Percentiles rank a stretch among this genome's conserved stretches.
Conservation (phyloP, 2,888 invertebrate genomes). For the Oscheius sp. region DNA sequence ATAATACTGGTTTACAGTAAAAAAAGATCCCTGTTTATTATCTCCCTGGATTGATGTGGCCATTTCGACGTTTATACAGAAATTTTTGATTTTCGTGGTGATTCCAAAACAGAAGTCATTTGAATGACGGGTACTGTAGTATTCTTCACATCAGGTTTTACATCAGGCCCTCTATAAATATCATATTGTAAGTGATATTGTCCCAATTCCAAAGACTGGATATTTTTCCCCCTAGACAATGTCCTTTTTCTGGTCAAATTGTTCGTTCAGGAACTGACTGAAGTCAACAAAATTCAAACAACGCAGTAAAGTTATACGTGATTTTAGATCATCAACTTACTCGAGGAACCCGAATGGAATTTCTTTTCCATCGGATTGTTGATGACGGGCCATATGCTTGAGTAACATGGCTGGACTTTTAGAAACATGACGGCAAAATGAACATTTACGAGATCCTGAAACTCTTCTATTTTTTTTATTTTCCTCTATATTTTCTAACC, state of each 20-base stretch:
- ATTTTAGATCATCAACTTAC: constrained; percentile 8
- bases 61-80: constrained; percentile 8
- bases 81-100: constrained; percentile 13
- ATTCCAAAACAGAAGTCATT: constrained; percentile 12
- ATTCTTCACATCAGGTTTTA: constrained; percentile 2
- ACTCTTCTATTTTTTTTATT: too few species aligned
- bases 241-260: constrained; percentile 5
- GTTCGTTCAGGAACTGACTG: not conserved
- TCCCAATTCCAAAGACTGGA: not conserved
- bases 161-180: not conserved
- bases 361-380: not conserved
- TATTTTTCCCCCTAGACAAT: not conserved
- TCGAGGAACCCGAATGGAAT: constrained; percentile 16
- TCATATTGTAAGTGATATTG: not conserved
- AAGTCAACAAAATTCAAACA: not conserved
- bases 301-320: constrained; percentile 16
- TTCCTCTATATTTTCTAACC: constrained; percentile 48
- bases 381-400: constrained; percentile 69
- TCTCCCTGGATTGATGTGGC: not conserved
- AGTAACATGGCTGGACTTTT: constrained; percentile 73
- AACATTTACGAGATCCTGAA: constrained; percentile 71
- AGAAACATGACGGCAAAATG: constrained; percentile 70
- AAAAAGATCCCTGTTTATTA: constrained; percentile 22
- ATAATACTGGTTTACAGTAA: not conserved
- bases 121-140: constrained; percentile 17